These are phyloP conservation scores for Anseranas semipalmata DNA, from an alignment of 2,113 vertebrate species.

Conservation along the genomic window DNA sequence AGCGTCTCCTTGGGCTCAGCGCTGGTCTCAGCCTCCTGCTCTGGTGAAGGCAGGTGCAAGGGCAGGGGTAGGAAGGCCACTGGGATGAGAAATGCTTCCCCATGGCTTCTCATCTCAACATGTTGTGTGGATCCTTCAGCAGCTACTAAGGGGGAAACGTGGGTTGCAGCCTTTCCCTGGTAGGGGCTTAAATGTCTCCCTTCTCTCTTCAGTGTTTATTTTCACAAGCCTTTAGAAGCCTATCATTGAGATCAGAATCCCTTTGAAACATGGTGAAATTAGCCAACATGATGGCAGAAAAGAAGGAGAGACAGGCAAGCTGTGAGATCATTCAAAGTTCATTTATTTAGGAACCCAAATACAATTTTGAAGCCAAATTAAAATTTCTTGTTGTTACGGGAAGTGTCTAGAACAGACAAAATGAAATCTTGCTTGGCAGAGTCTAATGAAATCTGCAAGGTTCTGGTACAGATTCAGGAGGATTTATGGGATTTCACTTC, in stretches of 20 bases:
- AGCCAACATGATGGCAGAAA: slow-evolving; percentile 28
- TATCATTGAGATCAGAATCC: slow-evolving; percentile 15
- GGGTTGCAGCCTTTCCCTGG: not conserved
- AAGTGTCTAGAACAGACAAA: slow-evolving; percentile 48
- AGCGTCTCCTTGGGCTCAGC: not conserved
- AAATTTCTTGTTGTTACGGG: slow-evolving; percentile 40
- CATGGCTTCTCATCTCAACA: not conserved
- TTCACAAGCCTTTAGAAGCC: not conserved
- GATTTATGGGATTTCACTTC: not conserved
- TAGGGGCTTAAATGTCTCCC: not conserved
- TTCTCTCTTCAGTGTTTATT: not conserved
- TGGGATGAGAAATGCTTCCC: not conserved
- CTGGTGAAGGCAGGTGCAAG: not conserved
- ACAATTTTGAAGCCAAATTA: slow-evolving; percentile 53
- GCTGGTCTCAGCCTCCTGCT: not conserved
- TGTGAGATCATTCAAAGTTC: slow-evolving; percentile 62
- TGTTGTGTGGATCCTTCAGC: not conserved
- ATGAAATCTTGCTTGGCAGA: slow-evolving; percentile 48
- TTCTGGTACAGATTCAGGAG: slow-evolving; percentile 36
- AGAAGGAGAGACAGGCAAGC: slow-evolving; percentile 60
- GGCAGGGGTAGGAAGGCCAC: not conserved
- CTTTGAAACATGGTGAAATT: slow-evolving; percentile 11
- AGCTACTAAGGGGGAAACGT: not conserved
- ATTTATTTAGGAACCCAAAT: slow-evolving; percentile 61
- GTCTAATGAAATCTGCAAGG: not conserved